Conservation (phyloP, 2,888 invertebrate genomes). For the Drosophila longiperda region DNA sequence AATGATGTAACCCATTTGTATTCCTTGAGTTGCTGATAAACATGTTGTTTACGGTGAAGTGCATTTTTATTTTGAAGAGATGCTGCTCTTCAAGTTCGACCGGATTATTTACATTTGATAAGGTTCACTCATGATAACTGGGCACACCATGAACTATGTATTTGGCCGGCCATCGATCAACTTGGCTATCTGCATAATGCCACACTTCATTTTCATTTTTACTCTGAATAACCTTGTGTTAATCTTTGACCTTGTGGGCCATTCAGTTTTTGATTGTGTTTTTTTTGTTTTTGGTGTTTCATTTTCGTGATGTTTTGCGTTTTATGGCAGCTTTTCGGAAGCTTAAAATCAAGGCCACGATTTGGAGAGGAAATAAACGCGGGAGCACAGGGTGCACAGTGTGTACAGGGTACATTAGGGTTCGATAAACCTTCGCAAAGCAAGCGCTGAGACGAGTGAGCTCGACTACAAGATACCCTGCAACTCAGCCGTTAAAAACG, state of each 20-base stretch:
- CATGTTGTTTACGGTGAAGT: neutral
- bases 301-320: slow-evolving; percentile 65
- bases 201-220: neutral
- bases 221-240: slow-evolving; percentile 41
- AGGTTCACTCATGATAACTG: neutral
- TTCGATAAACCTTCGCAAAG: slow-evolving; percentile 43
- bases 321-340: slow-evolving; percentile 62
- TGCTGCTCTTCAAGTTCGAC: neutral
- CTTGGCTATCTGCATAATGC: slow-evolving; percentile 7
- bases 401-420: slow-evolving; percentile 6
- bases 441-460: neutral
- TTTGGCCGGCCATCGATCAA: slow-evolving; percentile 18
- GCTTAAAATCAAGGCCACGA: slow-evolving; percentile 64
- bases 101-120: neutral
- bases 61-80: neutral
- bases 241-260: slow-evolving; percentile 65
- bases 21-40: neutral
- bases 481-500: neutral
- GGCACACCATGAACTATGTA: slow-evolving; percentile 21
- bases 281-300: slow-evolving; percentile 3
- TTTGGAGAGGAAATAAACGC: slow-evolving; percentile 33
- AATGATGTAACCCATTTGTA: slow-evolving; percentile 6
- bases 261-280: slow-evolving; percentile 10
- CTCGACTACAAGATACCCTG: neutral
- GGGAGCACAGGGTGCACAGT: slow-evolving; percentile 12